Evolutionary conservation across 2,888 invertebrate species (phyloP), one percentile per base, ranked within the genome.

Genomic region (Pyrochroa serraticornis): DNA sequence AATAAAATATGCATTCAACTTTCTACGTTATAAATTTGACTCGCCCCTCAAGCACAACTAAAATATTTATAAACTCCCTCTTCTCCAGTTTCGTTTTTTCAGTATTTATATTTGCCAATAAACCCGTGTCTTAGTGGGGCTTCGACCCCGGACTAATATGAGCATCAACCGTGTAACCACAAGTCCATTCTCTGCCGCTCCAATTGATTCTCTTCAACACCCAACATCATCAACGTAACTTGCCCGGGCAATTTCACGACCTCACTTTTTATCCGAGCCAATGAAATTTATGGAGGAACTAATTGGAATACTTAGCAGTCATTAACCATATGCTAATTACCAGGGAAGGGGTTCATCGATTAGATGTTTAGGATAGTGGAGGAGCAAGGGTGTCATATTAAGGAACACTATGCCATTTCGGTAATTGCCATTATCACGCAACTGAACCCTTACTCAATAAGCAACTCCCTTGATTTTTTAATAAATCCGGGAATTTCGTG

Each of bases 151-250:
- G 22, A 22, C 10, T 12, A 30, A 31, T 37, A 37, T 38, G 47
- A 10, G 10, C 30, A 41, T 13, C 41, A 39, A 33, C 31, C 41
- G 41, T 49, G 13, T 38, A 39, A 48, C 38, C 39, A 10, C 13
- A 30, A 31, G 8, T 9, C 9, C 36, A 35, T 36, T 30, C 32
- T 10, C 37, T 3, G 9, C 34, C 41, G 49, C 35, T 45, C 13
- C n/a, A 35, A 35, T 35, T 22, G 12, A 42, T 50, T 33, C 13
- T 49, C 46, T 36, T 45, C 36, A 46, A 36, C 36, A 46, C 14
- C 46, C 12, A 7, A 22, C 36, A 12, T 35, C 36, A 44, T 14
- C 30, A n/a, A 37, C 12, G 31, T 47, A 47, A 47, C 35, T 37
- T 12, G 34, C 46, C 14, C 22, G 14, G 36, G 22, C 9, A 46